These are phyloP conservation scores for Rotaria sp. DNA, from an alignment of 2,888 invertebrate species.

Conservation along the genomic window DNA sequence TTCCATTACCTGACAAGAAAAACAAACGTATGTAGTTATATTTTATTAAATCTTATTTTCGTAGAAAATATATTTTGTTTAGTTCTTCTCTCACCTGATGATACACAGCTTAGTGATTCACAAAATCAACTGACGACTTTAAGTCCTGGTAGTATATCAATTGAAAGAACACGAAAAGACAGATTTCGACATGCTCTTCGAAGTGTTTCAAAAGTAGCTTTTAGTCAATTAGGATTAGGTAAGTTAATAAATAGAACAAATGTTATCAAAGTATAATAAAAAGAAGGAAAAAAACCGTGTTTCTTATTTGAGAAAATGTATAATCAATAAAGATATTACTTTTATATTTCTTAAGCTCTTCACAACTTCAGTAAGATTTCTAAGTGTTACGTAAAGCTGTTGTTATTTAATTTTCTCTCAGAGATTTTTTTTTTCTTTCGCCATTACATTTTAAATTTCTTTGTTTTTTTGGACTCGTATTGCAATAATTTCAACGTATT, in stretches of 20 bases:
- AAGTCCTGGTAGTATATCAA: background rate
- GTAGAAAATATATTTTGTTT: background rate
- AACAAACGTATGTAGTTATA: background rate
- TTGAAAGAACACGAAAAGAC: background rate
- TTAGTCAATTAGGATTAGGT: slow-evolving; percentile 29
- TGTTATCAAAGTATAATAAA: no score
- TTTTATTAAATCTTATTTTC: background rate
- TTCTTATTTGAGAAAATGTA: no score
- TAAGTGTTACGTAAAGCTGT: no score
- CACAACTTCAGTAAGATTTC: no score
- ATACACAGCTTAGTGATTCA: background rate
- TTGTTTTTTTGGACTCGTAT: no score
- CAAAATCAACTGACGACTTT: background rate
- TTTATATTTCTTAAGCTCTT: no score
- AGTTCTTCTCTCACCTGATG: background rate
- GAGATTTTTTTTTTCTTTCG: no score
- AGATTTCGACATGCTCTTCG: background rate
- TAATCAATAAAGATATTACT: no score
- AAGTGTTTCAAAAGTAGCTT: background rate
- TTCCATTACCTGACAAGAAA: background rate
- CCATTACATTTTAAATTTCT: no score
- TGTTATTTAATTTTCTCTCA: no score
- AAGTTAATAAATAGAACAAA: background rate
- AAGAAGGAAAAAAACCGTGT: no score
- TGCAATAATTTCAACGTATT: no score